Conservation (phyloP, 2,888 invertebrate genomes). For the Pasiphila rectangulata region DNA sequence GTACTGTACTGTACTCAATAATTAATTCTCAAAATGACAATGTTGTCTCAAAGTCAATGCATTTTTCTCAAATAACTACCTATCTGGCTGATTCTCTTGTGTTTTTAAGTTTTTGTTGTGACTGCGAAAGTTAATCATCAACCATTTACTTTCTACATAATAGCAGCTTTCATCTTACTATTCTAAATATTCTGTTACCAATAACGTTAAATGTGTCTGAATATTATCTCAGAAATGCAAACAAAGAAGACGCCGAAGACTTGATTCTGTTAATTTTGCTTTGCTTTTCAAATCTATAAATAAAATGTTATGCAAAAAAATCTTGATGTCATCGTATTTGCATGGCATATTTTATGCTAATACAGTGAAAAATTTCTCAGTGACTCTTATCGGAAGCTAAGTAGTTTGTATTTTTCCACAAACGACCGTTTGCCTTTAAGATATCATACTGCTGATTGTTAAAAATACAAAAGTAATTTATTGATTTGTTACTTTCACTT, state of each 20-base stretch:
- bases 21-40: background rate
- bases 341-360: too few species aligned
- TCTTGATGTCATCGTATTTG: too few species aligned
- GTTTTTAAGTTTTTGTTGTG: conserved; percentile 1
- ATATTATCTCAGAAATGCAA: conserved; percentile 8
- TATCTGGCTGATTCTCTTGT: background rate
- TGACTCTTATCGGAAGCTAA: background rate
- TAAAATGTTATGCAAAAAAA: too few species aligned
- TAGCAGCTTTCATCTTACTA: background rate
- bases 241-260: background rate
- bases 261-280: too few species aligned
- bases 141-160: background rate
- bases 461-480: conserved; percentile 2
- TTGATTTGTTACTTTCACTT: too few species aligned
- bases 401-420: background rate
- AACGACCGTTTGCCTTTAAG: background rate
- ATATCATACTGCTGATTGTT: conserved; percentile 5
- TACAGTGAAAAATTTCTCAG: background rate
- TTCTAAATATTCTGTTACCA: background rate
- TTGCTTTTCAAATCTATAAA: conserved; percentile 9
- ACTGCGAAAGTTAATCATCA: conserved; percentile 3
- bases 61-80: conserved; percentile 10
- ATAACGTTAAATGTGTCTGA: background rate
- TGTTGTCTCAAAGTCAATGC: conserved; percentile 2
- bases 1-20: background rate